Conservation (phyloP, 1,140 invertebrate species). For the Meteorus sp. region DNA sequence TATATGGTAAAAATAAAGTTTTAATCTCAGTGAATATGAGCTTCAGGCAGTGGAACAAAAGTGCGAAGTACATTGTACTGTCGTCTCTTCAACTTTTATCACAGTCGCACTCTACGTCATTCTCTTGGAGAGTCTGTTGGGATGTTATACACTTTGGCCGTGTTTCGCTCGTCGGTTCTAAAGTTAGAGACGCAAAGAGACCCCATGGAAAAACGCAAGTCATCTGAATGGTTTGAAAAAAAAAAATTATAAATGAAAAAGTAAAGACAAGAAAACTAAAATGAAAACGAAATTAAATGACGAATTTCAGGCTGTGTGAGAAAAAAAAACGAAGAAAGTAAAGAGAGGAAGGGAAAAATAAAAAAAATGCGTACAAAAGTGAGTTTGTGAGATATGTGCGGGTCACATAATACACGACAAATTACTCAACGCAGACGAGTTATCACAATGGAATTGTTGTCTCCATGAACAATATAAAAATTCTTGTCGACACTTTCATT, state of each 20-base stretch:
- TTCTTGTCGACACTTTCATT: background rate
- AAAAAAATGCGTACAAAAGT: slow-evolving; percentile 2
- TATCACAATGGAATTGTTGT: background rate
- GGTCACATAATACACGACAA: background rate
- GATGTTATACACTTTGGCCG: too few relatives aligned
- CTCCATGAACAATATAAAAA: background rate
- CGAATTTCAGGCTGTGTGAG: too few relatives aligned
- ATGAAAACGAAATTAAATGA: too few relatives aligned
- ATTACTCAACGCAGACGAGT: slow-evolving; percentile 6
- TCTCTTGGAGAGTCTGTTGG: too few relatives aligned
- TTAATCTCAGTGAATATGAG: too few relatives aligned
- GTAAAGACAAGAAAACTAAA: background rate
- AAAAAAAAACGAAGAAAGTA: slow-evolving; percentile 2
- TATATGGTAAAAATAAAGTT: too few relatives aligned
- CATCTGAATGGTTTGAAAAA: slow-evolving; percentile 8
- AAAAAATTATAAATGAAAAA: slow-evolving; percentile 1
- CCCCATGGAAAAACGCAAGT: slow-evolving; percentile 13
- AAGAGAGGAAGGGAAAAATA: background rate
- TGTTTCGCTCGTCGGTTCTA: slow-evolving; percentile 4
- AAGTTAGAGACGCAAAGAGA: slow-evolving; percentile 23
- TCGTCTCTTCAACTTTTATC: too few relatives aligned
- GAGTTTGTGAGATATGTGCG: slow-evolving; percentile 3
- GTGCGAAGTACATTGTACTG: too few relatives aligned
- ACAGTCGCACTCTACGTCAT: too few relatives aligned
- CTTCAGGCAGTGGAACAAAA: too few relatives aligned